These are phyloP conservation scores for Coregonus clupeaformis DNA, from an alignment of 2,113 vertebrate species.

Conservation along the genomic window DNA sequence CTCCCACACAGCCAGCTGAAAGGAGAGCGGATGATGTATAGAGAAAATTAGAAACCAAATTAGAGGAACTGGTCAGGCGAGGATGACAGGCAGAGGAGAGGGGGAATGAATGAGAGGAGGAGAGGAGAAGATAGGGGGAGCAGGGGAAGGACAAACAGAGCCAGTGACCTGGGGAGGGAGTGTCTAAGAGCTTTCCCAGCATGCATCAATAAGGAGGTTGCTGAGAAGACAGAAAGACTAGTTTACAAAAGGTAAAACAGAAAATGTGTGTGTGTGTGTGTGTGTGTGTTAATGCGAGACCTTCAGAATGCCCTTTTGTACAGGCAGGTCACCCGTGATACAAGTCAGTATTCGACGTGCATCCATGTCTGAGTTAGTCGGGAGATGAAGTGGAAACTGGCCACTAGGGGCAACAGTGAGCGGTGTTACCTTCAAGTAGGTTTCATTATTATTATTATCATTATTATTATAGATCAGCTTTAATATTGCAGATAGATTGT, in stretches of 20 bases:
- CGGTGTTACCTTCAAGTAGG: too few relatives aligned
- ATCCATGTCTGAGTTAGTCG: conserved; percentile 3
- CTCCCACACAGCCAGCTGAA: conserved; percentile 55
- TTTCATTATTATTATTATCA: too few relatives aligned
- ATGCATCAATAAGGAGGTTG: conserved; percentile 64
- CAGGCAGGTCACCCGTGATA: too few relatives aligned
- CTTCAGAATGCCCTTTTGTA: neutral
- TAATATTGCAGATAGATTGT: too few relatives aligned
- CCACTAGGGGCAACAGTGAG: too few relatives aligned
- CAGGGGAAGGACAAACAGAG: conserved; percentile 61
- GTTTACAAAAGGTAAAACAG: conserved; percentile 32
- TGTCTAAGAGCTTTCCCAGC: conserved; percentile 56
- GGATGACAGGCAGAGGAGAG: conserved; percentile 48
- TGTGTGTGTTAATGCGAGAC: neutral
- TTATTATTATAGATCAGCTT: too few relatives aligned
- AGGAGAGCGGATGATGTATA: conserved; percentile 60
- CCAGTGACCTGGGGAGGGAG: conserved; percentile 66
- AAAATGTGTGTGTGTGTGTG: conserved; percentile 2
- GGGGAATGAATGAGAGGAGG: too few relatives aligned
- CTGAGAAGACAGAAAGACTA: conserved; percentile 64
- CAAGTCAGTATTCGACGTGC: too few relatives aligned
- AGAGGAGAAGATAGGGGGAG: conserved; percentile 20
- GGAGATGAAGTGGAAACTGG: too few relatives aligned
- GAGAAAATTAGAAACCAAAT: conserved; percentile 71
- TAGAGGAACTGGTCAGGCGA: conserved; percentile 70